These are phyloP conservation scores for Morinoia aosen DNA, from an alignment of 2,888 invertebrate species.

Conservation along the genomic window DNA sequence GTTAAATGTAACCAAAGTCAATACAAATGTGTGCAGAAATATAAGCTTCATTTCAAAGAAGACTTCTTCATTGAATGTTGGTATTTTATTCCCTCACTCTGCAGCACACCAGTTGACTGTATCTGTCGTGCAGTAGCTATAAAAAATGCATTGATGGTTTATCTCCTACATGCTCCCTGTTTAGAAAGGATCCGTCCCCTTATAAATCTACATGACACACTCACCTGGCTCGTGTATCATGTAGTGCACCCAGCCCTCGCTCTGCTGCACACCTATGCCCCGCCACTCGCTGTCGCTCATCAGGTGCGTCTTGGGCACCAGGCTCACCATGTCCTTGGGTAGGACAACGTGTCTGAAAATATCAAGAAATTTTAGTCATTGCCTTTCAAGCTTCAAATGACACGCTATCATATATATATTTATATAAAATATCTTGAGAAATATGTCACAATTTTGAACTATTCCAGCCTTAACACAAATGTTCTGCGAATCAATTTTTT, in stretches of 20 bases:
- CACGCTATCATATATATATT: too few relatives aligned
- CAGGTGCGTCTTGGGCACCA: constrained; percentile 91
- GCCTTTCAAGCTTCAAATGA: neutral
- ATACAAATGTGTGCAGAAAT: too few relatives aligned
- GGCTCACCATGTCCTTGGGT: constrained; percentile 90
- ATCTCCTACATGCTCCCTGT: neutral
- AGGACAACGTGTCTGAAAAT: constrained; percentile 89
- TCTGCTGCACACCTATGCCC: constrained; percentile 93
- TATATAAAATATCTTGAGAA: too few relatives aligned
- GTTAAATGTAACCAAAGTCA: too few relatives aligned
- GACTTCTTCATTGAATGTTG: too few relatives aligned
- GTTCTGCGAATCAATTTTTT: too few relatives aligned
- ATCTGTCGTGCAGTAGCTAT: too few relatives aligned
- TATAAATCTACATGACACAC: neutral
- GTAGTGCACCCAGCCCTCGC: constrained; percentile 96
- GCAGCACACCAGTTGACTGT: neutral
- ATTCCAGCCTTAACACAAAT: too few relatives aligned
- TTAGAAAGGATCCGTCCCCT: too few relatives aligned
- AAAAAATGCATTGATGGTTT: too few relatives aligned
- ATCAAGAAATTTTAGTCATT: constrained; percentile 51
- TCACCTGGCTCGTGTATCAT: constrained; percentile 95
- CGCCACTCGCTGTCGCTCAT: constrained; percentile 97
- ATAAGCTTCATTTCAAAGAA: too few relatives aligned
- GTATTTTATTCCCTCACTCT: neutral
- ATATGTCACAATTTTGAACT: too few relatives aligned